Percentiles rank a stretch among this genome's conserved stretches.
These are phyloP conservation scores for Phthorimaea operculella DNA, from an alignment of 1,140 invertebrate species.

Conservation along the genomic window DNA sequence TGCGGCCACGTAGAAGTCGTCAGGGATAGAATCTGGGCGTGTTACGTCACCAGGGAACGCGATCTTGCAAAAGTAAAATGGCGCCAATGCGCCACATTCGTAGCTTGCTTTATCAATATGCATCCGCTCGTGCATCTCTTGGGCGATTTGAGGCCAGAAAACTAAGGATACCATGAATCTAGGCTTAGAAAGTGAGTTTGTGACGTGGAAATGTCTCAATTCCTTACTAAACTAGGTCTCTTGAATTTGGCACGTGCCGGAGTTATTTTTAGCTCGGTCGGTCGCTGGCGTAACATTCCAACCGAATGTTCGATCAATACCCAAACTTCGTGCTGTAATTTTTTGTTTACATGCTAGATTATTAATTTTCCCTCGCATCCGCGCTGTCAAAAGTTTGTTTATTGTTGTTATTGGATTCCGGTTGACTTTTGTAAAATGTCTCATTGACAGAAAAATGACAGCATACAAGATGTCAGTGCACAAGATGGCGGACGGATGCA, in stretches of 20 bases:
- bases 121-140: neutral
- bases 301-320: neutral
- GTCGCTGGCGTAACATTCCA: conserved; percentile 17
- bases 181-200: no score
- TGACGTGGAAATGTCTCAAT: neutral
- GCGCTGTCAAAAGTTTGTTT: conserved; percentile 28
- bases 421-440: conserved; percentile 55
- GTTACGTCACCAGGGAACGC: conserved; percentile 56
- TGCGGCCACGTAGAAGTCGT: conserved; percentile 16
- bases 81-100: conserved; percentile 59
- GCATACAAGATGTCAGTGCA: conserved; percentile 26
- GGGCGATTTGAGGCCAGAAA: neutral
- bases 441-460: conserved; percentile 59
- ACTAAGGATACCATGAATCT: neutral
- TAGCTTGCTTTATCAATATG: conserved; percentile 25
- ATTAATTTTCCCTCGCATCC: neutral
- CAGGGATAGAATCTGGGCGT: conserved; percentile 38
- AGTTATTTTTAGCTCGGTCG: conserved; percentile 51
- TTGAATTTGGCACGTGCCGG: conserved; percentile 42
- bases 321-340: neutral
- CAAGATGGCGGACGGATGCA: conserved; percentile 45
- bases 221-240: neutral
- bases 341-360: neutral
- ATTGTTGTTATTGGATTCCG: conserved; percentile 51
- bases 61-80: conserved; percentile 62